Base-by-base conservation (phyloP, 2,797 vertebrate species). In the Tragopan temminckii region DNA sequence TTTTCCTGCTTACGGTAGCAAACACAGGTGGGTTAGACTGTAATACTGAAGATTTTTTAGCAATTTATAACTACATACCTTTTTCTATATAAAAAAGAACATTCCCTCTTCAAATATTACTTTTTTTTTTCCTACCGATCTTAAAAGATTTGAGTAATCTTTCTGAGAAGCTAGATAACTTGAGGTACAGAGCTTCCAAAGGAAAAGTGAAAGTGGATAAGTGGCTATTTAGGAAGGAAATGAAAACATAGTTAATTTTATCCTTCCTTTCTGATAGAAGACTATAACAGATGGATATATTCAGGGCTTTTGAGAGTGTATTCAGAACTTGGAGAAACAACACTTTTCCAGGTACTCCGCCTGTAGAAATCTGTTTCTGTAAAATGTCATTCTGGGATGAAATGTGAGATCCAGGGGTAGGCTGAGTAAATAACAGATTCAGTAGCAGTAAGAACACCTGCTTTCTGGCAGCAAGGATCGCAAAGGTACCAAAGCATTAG, bases 201-300 rank as follows among this genome's bases (percentile, higher is more conserved):
- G 27, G 63, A 85, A 82, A 89, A 82, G 45, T 79, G 57, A 74
- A 93, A 86, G 75, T 61, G 48, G 13, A 66, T 46, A 81, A 86
- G 40, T 61, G 21, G 17, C 40, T 76, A 14, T 77, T 90, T 5
- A 68, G 83, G 83, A 91, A 88, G 91, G 71, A 90, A 93, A n/a
- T 70, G 45, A 72, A 71, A 85, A n/a, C 70, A 36, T 45, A 48
- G 46, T 25, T 48, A 48, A 48, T 48, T 77, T 52, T 52, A 20
- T 71, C n/a, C 21, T 63, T 53, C 36, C 46, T 20, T 55, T 57
- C 57, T 62, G 38, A 4, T 8, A 33, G 42, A 53, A 64, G 74
- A 35, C 18, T 78, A 8, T 19, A 36, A 25, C 29, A 50, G 40
- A 17, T 0, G 0, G 27, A 4, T 23, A 4, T 40, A 33, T 68